Conservation (phyloP, 2,888 invertebrate species). For the Luffia ferchaultella region DNA sequence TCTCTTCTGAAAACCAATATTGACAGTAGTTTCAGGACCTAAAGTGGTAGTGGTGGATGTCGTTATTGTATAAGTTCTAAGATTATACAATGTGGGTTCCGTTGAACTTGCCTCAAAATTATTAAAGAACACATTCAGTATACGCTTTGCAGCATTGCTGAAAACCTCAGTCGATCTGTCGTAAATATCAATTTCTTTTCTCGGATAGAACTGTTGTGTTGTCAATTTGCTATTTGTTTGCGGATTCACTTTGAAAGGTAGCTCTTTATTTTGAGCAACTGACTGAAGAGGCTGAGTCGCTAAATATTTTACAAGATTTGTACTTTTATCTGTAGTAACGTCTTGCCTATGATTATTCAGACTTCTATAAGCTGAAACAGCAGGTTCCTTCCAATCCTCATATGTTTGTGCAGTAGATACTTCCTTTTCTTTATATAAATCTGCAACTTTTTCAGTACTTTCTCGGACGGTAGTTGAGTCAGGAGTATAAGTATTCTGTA, state of each 20-base stretch:
- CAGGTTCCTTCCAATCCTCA: slow-evolving; percentile 32
- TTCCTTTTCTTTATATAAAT: slow-evolving; percentile 16
- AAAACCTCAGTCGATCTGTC: slow-evolving; percentile 51
- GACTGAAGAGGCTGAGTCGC: too few relatives aligned
- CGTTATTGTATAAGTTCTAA: slow-evolving; percentile 14
- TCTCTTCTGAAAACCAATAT: slow-evolving; percentile 47
- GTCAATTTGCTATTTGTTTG: neutral
- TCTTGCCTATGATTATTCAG: slow-evolving; percentile 44
- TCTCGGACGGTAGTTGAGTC: slow-evolving; percentile 14
- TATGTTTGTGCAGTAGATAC: neutral
- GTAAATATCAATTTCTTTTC: neutral
- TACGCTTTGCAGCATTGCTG: slow-evolving; percentile 41
- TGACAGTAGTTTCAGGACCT: slow-evolving; percentile 35
- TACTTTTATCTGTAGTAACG: slow-evolving; percentile 22
- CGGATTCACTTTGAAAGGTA: too few relatives aligned
- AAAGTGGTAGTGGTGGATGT: slow-evolving; percentile 22
- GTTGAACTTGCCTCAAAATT: slow-evolving; percentile 27
- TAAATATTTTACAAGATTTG: too few relatives aligned
- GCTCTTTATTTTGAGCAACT: slow-evolving; percentile 27
- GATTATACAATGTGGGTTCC: slow-evolving; percentile 17
- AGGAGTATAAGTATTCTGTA: slow-evolving; percentile 22
- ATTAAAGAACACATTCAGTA: slow-evolving; percentile 45
- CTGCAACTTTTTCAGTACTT: slow-evolving; percentile 18
- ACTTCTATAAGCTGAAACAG: slow-evolving; percentile 61
- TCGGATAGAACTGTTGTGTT: neutral